phyloP scores from a whole-genome alignment of 2,113 vertebrate genomes.

The Heterocephalus glaber region DNA sequence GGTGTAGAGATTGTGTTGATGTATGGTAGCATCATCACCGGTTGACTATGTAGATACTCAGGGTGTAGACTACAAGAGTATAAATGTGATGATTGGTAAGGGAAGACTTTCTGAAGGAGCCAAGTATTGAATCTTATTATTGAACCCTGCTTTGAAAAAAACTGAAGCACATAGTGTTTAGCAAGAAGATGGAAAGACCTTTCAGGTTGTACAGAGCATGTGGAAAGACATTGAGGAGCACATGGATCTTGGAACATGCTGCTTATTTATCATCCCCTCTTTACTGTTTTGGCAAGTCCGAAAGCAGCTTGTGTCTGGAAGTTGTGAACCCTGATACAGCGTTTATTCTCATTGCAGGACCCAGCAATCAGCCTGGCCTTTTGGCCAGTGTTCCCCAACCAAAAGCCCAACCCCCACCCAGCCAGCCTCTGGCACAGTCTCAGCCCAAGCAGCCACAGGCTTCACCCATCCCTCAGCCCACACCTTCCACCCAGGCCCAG shows the following conservation, averaged over 20 bases:
- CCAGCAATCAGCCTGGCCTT: slow-evolving; percentile 81
- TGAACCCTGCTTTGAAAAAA: slow-evolving; percentile 39
- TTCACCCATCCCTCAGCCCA: slow-evolving; percentile 74
- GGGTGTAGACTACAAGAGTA: background rate
- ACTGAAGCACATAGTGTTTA: background rate
- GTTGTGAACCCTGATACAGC: background rate
- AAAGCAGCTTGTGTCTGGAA: background rate
- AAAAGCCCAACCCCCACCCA: slow-evolving; percentile 85
- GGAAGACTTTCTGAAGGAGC: slow-evolving; percentile 34
- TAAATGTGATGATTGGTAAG: background rate
- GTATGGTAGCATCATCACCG: background rate
- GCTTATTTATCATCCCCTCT: background rate
- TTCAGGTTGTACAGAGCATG: background rate
- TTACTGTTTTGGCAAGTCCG: background rate
- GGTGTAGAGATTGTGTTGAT: background rate
- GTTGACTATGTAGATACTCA: background rate
- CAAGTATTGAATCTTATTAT: background rate
- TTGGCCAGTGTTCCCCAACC: slow-evolving; percentile 82
- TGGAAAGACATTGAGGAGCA: background rate
- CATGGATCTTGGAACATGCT: background rate
- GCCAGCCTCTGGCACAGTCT: slow-evolving; percentile 84
- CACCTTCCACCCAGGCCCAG: slow-evolving; percentile 86
- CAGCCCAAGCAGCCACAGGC: slow-evolving; percentile 75
- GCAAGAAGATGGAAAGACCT: slow-evolving; percentile 27
- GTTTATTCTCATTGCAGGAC: slow-evolving; percentile 73